Evolutionary conservation across 2,797 vertebrate genomes (phyloP), one percentile per base, ranked within the genome.

Genomic region (Miichthys miiuy): DNA sequence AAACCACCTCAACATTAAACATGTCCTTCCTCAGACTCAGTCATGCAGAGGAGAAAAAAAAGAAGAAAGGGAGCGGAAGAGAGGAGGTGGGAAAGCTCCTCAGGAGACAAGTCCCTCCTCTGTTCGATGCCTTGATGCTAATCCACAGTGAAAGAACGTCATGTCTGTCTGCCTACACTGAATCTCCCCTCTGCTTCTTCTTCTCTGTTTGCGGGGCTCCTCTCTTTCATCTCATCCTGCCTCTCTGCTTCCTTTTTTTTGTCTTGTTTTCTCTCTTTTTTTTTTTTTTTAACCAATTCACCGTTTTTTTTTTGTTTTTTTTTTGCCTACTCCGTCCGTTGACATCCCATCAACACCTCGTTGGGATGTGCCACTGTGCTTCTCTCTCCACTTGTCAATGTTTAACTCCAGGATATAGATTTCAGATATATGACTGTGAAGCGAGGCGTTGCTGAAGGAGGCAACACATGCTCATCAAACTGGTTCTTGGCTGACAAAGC

Each of bases 111-210:
- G 87, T 89, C 84, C 83, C 41, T 73, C 87, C 86, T 88, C 87
- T 92, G 88, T 89, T 84, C 14, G 50, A 41, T 50, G 87, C 66
- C 76, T 78, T 91, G 91, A 94, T 83, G 89, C 79, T 92, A 91
- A 94, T 92, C 80, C 90, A 72, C 75, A 60, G 78, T 90, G 91
- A 93, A 87, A 83, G 91, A 84, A 83, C 77, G 69, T 80, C 80
- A 86, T 73, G 83, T 92, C 86, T 80, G 87, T 87, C 89, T 85
- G 86, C 82, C 79, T 72, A 66, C 86, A 72, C 88, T 50, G 58
- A 72, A 17, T 68, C 46, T 77, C 66, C 54, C 51, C 79, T 66
- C 72, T 69, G 52, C 66, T 42, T 68, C 34, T 38, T 38, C 34
- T 17, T 61, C 69, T 62, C 25, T 12, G 69, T 83, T 71, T 70